These are phyloP conservation scores for Enteromius paludinosus DNA, from an alignment of 2,797 vertebrate genomes.

Conservation along the genomic window DNA sequence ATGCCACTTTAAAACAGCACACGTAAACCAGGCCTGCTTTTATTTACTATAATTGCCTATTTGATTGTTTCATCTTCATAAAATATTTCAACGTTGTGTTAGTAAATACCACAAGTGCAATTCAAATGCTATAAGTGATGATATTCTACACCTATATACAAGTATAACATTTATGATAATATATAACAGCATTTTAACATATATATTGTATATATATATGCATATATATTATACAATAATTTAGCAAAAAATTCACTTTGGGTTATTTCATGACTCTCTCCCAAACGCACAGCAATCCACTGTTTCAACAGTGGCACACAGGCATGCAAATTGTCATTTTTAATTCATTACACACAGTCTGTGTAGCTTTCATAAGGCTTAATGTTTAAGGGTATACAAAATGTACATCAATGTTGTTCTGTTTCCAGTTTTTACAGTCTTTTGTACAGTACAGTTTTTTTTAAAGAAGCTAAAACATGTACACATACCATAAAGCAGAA, in stretches of 20 bases:
- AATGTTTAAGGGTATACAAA: not conserved
- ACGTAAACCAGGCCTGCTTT: conserved; percentile 20
- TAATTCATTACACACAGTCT: conserved; percentile 8
- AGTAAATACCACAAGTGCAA: conserved; percentile 45
- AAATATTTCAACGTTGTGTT: conserved; percentile 21
- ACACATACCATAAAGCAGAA: conserved; percentile 43
- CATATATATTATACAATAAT: no score
- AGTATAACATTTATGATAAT: conserved; percentile 25
- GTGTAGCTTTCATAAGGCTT: conserved; percentile 23
- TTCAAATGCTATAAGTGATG: conserved; percentile 25
- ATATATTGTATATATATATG: no score
- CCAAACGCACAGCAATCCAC: conserved; percentile 57
- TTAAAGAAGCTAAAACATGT: conserved; percentile 41
- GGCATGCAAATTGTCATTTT: conserved; percentile 51
- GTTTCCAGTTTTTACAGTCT: conserved; percentile 4
- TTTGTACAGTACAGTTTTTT: conserved; percentile 16
- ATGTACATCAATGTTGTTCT: conserved; percentile 8
- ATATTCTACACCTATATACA: conserved; percentile 42
- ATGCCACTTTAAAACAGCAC: conserved; percentile 32
- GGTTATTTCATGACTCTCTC: conserved; percentile 49
- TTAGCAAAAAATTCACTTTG: conserved; percentile 46
- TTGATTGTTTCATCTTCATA: conserved; percentile 32
- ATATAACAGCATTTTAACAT: conserved; percentile 42
- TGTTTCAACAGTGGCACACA: conserved; percentile 48
- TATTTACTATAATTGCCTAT: conserved; percentile 17